These are phyloP conservation scores for Lepidocyrtinus sp. DNA, from an alignment of 2,888 invertebrate species.

Conservation along the genomic window DNA sequence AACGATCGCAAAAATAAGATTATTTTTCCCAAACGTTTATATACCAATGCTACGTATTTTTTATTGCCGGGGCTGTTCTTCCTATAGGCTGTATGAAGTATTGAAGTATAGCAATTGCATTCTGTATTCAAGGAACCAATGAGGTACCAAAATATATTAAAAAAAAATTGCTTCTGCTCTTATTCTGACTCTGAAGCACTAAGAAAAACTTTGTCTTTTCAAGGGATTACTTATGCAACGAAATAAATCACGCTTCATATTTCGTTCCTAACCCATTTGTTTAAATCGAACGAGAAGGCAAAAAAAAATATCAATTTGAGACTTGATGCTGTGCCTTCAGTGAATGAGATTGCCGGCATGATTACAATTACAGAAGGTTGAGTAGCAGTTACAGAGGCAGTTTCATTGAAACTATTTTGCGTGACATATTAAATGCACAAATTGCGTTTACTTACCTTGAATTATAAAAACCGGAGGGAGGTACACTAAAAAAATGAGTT, in stretches of 20 bases:
- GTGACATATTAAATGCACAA: neutral
- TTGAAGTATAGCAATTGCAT: too few species aligned
- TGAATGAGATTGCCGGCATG: neutral
- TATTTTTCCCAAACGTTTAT: too few species aligned
- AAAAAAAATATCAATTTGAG: constrained; percentile 10
- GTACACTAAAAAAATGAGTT: neutral
- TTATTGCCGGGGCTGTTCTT: too few species aligned
- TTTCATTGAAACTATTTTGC: neutral
- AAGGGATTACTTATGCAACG: too few species aligned
- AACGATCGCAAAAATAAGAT: neutral
- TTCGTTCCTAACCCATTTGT: constrained; percentile 8
- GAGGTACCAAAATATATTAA: too few species aligned
- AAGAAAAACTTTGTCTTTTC: neutral
- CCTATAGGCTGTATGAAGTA: too few species aligned
- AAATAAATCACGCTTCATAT: constrained; percentile 3
- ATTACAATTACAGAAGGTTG: neutral
- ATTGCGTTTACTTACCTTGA: neutral
- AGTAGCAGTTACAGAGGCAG: neutral
- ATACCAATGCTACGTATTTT: too few species aligned
- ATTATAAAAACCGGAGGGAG: neutral
- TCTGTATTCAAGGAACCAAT: too few species aligned
- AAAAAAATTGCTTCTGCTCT: too few species aligned
- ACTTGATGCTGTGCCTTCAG: neutral
- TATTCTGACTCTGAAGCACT: neutral
- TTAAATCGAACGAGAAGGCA: neutral